Evolutionary conservation across 2,888 invertebrate species (phyloP), one percentile per base, ranked within the genome.

Genomic region (Agrotis exclamationis): DNA sequence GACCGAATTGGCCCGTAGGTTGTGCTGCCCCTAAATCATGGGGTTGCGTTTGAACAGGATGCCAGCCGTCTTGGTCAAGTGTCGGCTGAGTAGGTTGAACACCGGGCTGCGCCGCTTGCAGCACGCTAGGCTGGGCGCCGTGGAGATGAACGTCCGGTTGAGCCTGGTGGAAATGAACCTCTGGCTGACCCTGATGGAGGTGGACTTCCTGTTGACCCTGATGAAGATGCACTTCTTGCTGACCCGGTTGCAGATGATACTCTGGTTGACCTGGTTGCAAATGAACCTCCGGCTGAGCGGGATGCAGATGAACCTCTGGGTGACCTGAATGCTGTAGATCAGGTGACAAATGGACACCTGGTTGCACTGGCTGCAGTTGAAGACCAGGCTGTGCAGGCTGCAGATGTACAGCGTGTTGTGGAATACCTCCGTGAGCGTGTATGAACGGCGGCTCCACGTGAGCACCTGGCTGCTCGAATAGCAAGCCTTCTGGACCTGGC

Each of bases 1-100:
- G 63, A 1, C 24, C 9, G 56, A 87, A 89, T 48, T 91, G 90
- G 3, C 75, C 85, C 7, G 89, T 92, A 3, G 88, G 86, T 28
- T 87, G 85, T 20, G 78, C 62, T 5, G 87, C 80, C 3, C 84
- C 80, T 5, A 87, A 63, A 33, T 94, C 93, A 45, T 91, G 90
- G 3, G 91, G 84, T 28, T 92, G 91, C 0, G 91, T 51, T 1
- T 92, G 89, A n/a, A 96, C 93, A 3, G 96, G 96, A 2, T 95
- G 92, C 96, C 96, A 96, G 9, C 95, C 96, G 18, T 95, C 90
- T 78, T 93, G 92, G 50, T 95, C 95, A n/a, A 85, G 63, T 0
- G 85, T 76, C 1, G 90, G 88, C 53, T 91, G 91, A 45, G 90
- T 86, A 18, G 84, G 80, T 14, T 86, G 50, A 18, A 79, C 51